These are phyloP conservation scores for Rhynchotus rufescens DNA, from an alignment of 2,797 vertebrate genomes.

Conservation along the genomic window DNA sequence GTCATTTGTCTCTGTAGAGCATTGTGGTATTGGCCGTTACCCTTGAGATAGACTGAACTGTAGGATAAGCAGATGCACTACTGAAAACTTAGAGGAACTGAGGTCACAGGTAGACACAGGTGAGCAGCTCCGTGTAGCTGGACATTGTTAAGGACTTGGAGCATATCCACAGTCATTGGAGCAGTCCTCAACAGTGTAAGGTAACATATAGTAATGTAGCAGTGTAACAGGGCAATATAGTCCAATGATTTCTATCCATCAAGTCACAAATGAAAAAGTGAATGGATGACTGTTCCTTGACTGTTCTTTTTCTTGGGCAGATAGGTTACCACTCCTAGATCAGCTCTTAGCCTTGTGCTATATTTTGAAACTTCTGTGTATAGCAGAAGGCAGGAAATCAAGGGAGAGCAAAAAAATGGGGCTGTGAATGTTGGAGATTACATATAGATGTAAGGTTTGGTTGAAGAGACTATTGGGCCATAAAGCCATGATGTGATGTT, in stretches of 20 bases:
- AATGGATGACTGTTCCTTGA: background rate
- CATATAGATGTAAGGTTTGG: background rate
- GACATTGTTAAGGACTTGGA: background rate
- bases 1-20: background rate
- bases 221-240: background rate
- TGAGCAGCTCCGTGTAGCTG: background rate
- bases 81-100: background rate
- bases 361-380: background rate
- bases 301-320: background rate
- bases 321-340: background rate
- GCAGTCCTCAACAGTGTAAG: background rate
- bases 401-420: background rate
- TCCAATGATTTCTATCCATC: background rate
- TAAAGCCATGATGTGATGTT: background rate
- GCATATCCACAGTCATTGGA: rapidly evolving
- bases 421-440: background rate
- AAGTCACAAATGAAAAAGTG: background rate
- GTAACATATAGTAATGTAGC: background rate
- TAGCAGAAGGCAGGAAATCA: background rate
- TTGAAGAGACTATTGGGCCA: background rate
- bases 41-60: background rate
- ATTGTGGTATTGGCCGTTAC: background rate
- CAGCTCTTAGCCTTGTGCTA: background rate
- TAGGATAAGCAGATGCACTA: too few species aligned
- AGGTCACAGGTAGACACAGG: rapidly evolving